phyloP scores from a whole-genome alignment of 64 coral and sea anemone species.

The Porites lutea region DNA sequence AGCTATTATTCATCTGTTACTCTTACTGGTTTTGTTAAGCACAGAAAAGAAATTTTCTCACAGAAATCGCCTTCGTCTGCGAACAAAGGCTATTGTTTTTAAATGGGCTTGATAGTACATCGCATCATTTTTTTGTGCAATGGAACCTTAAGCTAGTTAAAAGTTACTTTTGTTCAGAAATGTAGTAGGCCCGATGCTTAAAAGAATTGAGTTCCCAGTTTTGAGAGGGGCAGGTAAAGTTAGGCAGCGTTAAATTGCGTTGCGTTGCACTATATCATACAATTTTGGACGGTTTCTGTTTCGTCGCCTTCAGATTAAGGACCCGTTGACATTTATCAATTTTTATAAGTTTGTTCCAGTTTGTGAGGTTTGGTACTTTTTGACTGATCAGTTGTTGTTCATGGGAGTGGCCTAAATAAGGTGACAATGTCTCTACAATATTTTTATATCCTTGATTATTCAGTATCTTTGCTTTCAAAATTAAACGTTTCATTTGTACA shows the following conservation, averaged over 20 bases:
- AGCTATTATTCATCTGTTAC: no score
- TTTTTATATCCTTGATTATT: no score
- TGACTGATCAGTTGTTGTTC: no score
- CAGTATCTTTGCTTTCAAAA: no score
- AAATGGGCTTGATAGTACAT: background rate
- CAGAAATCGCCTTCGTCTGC: no score
- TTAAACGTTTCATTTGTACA: no score
- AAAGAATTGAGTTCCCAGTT: background rate
- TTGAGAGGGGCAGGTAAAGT: background rate
- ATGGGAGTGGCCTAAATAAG: no score
- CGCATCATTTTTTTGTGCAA: background rate
- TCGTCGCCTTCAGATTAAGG: background rate
- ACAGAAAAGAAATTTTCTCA: no score
- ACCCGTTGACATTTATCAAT: background rate
- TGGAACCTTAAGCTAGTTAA: background rate
- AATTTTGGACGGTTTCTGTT: background rate
- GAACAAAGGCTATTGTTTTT: background rate
- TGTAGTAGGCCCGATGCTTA: background rate
- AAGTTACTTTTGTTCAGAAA: background rate
- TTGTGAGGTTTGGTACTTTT: background rate
- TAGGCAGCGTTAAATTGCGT: background rate
- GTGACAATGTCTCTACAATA: no score
- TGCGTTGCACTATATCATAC: background rate
- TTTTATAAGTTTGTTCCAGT: constrained; percentile 8
- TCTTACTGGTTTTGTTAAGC: no score